Base-by-base conservation (phyloP, 2,888 invertebrate genomes). In the Cataglyphis albicans region DNA sequence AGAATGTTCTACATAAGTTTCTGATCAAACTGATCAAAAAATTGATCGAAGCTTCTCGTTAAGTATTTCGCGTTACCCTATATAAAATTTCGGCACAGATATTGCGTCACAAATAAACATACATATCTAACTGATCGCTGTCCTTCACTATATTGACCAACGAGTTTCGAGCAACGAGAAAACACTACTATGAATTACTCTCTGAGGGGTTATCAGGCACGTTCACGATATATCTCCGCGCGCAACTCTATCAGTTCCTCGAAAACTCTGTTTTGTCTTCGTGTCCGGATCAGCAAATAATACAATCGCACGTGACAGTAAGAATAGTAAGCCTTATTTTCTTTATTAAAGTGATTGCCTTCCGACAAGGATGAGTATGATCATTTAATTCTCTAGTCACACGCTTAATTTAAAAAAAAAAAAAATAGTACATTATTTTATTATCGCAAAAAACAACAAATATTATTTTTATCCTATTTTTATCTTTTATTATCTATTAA, bases 241-340 rank as follows among this genome's bases (percentile, higher is more conserved):
- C 52, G 74, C 61, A 35, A 41, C 55, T 75, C 70, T 87, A 87
- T 89, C 89, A 82, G 86, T 90, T 88, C 84, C 87, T 89, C 78
- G 83, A 86, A 85, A 52, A 70, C 73, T 25, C 48, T 90, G 89
- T 90, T 91, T 81, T 88, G 87, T 91, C 90, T 89, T 48, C 75
- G 21, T 70, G 35, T 72, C 82, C 82, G 81, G 83, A 89, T 88
- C 84, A 86, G 52, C 82, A 87, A 89, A 86, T 87, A 87, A 59
- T 68, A 21, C 48, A 38, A 64, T 75, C 21, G 41, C 88, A 87
- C 88, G 87, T 86, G 84, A 83, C 82, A 72, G 29, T 61, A 61
- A n/a, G 15, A 15, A 68, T 41, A 29, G n/a, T 32, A 61, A n/a
- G 32, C 21, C 15, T 32, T 3, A 15, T 57, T 15, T 44, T 35